Percentiles rank a stretch among this genome's conserved stretches.
These are phyloP conservation scores for Cremastinae sp. DNA, from an alignment of 2,888 invertebrate species.

Conservation along the genomic window DNA sequence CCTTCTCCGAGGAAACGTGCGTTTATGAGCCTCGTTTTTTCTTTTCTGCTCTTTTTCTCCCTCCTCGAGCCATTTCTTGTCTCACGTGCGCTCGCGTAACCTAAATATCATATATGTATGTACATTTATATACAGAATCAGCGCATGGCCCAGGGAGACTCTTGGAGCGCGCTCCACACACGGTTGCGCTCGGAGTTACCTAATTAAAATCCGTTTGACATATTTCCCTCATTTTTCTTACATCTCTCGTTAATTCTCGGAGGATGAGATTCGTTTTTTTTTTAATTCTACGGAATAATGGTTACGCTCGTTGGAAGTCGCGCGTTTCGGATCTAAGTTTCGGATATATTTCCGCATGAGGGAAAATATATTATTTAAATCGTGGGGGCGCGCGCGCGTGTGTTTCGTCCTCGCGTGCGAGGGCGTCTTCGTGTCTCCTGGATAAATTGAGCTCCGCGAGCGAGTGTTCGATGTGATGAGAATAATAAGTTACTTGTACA, in stretches of 20 bases:
- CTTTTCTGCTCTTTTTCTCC: background rate
- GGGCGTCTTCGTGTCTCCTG: conserved; percentile 29
- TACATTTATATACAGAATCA: conserved; percentile 44
- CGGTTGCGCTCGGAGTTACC: conserved; percentile 46
- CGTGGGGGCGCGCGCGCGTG: too few relatives aligned
- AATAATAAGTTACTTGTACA: conserved; percentile 96
- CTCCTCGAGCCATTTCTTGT: conserved; percentile 13
- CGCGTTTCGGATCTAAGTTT: background rate
- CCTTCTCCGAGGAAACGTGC: conserved; percentile 21
- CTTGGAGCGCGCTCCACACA: conserved; percentile 20
- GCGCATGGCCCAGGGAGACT: conserved; percentile 35
- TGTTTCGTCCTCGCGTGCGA: conserved; percentile 16
- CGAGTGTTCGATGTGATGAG: too few relatives aligned
- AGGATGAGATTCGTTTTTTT: conserved; percentile 2
- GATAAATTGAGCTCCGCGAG: too few relatives aligned
- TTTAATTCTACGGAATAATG: conserved; percentile 55
- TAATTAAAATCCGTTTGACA: conserved; percentile 53
- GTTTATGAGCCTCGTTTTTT: conserved; percentile 12
- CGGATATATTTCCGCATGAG: conserved; percentile 24
- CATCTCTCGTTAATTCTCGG: background rate
- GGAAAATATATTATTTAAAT: conserved; percentile 17
- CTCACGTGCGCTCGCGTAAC: conserved; percentile 19
- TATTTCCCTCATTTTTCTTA: conserved; percentile 11
- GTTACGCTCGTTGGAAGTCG: conserved; percentile 21
- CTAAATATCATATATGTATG: conserved; percentile 23